Conservation (phyloP, 2,113 vertebrate species). For the Pseudonaja textilis region DNA sequence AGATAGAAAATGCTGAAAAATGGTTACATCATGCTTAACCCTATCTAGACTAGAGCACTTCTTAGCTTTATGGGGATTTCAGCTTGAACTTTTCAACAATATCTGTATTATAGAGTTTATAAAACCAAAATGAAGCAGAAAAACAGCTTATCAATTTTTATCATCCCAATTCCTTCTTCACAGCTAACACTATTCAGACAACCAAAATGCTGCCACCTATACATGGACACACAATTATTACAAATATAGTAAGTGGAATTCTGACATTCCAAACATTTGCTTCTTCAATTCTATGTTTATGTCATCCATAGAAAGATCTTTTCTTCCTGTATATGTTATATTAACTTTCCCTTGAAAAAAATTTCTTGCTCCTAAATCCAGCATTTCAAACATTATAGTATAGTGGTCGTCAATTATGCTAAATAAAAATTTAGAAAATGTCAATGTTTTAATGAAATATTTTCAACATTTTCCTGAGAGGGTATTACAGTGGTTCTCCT, state of each 20-base stretch:
- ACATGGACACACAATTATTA: not conserved
- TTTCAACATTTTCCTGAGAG: not conserved
- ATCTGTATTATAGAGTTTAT: not conserved
- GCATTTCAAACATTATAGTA: not conserved
- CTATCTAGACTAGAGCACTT: not conserved
- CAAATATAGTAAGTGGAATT: not conserved
- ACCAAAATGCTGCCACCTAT: not conserved
- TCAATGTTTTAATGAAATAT: not conserved
- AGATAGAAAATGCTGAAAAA: not conserved
- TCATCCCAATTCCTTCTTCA: not conserved
- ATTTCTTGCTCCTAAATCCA: not conserved
- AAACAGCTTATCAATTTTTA: not conserved
- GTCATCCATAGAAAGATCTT: not conserved
- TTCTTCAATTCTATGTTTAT: not conserved
- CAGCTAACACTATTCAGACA: not conserved
- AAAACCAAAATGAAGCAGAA: not conserved
- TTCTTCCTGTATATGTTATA: not conserved
- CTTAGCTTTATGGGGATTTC: not conserved
- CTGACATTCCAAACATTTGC: not conserved
- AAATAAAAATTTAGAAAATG: not conserved
- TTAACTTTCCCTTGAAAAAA: not conserved
- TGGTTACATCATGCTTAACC: not conserved
- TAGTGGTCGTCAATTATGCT: not conserved
- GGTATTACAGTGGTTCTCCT: not conserved
- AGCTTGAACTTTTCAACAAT: not conserved